These are phyloP conservation scores for Harpalus rubripes DNA, from an alignment of 2,888 invertebrate species.

Conservation along the genomic window DNA sequence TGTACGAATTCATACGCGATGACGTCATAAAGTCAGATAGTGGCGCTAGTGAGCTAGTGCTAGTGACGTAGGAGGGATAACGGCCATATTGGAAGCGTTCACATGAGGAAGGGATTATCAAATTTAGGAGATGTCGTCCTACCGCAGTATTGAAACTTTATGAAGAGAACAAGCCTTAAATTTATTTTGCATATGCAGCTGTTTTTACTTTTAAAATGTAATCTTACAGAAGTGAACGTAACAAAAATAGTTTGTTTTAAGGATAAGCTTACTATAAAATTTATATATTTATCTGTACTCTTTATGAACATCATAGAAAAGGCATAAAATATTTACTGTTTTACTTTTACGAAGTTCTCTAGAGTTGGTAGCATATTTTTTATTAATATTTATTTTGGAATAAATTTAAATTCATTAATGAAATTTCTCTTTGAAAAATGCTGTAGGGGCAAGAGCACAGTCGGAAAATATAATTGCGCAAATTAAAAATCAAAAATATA, in stretches of 20 bases:
- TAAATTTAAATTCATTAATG: too few relatives aligned
- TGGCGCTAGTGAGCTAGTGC: neutral
- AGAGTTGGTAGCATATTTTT: too few relatives aligned
- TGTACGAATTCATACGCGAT: constrained; percentile 64
- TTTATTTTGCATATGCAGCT: neutral
- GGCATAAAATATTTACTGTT: neutral
- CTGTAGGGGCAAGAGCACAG: too few relatives aligned
- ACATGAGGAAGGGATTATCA: neutral
- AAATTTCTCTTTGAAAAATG: too few relatives aligned
- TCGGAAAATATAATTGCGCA: too few relatives aligned
- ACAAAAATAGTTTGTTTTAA: neutral
- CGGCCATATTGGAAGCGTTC: neutral
- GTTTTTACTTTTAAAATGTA: too few relatives aligned
- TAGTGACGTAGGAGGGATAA: constrained; percentile 13
- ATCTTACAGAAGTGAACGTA: too few relatives aligned
- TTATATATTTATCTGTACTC: neutral
- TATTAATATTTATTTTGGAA: too few relatives aligned
- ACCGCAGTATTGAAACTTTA: too few relatives aligned
- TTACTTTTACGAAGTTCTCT: neutral
- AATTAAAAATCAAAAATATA: too few relatives aligned
- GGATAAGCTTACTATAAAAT: neutral
- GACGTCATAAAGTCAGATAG: constrained; percentile 52
- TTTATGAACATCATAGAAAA: constrained; percentile 1
- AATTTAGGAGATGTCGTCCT: neutral
- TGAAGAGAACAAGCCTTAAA: too few relatives aligned